Evolutionary conservation across 2,113 vertebrate genomes (phyloP).

Genomic region (Genyomyrus donnyi): DNA sequence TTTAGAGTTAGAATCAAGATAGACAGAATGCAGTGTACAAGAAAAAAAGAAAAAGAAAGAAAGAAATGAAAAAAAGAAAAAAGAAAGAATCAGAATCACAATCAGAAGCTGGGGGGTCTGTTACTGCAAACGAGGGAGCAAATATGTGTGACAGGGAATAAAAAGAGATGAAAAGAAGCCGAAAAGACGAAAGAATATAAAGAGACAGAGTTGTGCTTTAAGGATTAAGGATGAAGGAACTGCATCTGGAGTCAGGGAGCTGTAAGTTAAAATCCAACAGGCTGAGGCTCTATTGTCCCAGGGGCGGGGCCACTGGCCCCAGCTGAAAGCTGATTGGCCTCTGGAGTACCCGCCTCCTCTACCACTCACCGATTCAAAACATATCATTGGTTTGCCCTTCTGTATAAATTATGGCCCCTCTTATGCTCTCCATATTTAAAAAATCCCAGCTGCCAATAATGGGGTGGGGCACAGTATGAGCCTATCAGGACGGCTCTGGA

Average conservation of each 20-base stretch:
- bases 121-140: not conserved
- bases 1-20: not conserved
- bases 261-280: conserved; percentile 36
- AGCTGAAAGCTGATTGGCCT: not conserved
- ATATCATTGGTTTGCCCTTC: not conserved
- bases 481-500: conserved; percentile 43
- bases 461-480: conserved; percentile 36
- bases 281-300: conserved; percentile 32
- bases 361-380: not conserved
- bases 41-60: too few species aligned
- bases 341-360: not conserved
- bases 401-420: not conserved
- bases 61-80: too few species aligned
- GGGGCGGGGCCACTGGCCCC: not conserved
- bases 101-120: not conserved
- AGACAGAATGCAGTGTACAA: not conserved
- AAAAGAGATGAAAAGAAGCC: not conserved
- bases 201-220: not conserved
- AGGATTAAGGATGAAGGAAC: conserved; percentile 2
- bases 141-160: not conserved
- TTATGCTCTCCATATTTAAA: not conserved
- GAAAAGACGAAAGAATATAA: not conserved
- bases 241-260: conserved; percentile 25
- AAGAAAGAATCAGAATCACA: not conserved
- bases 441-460: conserved; percentile 31